A percentile compares a stretch with the other conserved stretches of the same genome.
phyloP scores from a whole-genome alignment of 2,113 vertebrate species.

The Aplodontia rufa region DNA sequence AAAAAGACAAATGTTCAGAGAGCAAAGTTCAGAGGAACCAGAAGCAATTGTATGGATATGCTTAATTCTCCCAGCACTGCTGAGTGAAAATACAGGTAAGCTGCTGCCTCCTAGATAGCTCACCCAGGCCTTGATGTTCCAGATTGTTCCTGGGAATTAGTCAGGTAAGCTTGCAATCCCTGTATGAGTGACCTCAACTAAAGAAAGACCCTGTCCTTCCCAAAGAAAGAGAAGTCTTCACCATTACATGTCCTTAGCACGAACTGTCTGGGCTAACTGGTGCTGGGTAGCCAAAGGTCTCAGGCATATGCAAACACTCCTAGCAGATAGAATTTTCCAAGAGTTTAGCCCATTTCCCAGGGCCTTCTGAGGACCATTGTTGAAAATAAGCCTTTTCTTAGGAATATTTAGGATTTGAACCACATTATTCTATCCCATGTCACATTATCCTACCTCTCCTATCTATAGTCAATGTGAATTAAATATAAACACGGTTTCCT shows the following conservation, averaged over 20 bases:
- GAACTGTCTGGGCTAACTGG: not conserved
- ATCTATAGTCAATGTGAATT: too few relatives aligned
- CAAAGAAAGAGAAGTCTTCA: not conserved
- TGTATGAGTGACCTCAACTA: not conserved
- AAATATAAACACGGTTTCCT: not conserved
- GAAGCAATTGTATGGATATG: not conserved
- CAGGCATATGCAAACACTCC: not conserved
- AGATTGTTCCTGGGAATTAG: not conserved
- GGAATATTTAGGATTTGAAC: not conserved
- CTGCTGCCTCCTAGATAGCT: not conserved
- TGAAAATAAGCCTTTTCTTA: not conserved
- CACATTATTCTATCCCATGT: not conserved
- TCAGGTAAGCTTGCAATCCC: not conserved
- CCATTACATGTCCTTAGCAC: not conserved
- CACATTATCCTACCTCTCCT: not conserved
- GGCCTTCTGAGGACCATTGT: not conserved
- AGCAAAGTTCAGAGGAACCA: not conserved
- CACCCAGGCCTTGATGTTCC: accelerated
- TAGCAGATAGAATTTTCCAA: not conserved
- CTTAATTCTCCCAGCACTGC: not conserved
- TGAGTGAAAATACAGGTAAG: not conserved
- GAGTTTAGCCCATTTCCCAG: not conserved
- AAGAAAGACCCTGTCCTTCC: too few relatives aligned
- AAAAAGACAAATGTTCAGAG: not conserved
- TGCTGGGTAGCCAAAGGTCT: not conserved